Evolutionary conservation across 2,113 vertebrate species (phyloP), one percentile per base, ranked within the genome.

Genomic region (Ploceus nigricollis): DNA sequence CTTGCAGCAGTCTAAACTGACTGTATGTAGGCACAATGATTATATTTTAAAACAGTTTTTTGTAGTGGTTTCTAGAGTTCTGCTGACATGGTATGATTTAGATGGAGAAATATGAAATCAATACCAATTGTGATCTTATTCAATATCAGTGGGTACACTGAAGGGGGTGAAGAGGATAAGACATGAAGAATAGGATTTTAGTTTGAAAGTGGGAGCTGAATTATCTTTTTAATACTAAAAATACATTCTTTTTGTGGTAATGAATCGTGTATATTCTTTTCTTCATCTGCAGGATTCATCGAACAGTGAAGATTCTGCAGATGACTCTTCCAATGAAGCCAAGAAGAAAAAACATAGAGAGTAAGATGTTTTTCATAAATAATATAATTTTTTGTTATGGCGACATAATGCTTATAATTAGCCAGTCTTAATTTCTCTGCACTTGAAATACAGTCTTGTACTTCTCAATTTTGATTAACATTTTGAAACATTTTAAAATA

Each of bases 291-390:
- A 99, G 99, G 98, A 99, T 93, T 99, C 99, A 27, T 99, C 98
- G 3, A 99, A 98, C 93, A 99, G 98, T 87, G 99, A 99, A 93
- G 98, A 99, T 80, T 99, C 99, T 4, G 98, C 98, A 82, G 97
- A 98, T 84, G 98, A 98, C 45, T 98, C 98, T 73, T 98, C 98
- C 6, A 97, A 86, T 94, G 97, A 98, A n/a, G 68, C 94, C 72
- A 98, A 98, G 91, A 98, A 98, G 90, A 98, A 98, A 95, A 99
- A 98, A 73, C 99, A 98, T 97, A 99, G 97, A 98, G 99, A 99
- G 98, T 99, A 98, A 97, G 98, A 96, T 89, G 50, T 93, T 69
- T 93, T 57, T 93, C 40, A 83, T 82, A 61, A 85, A 70, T 61
- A 75, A 57, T 61, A 61, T 69, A 54, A 12, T 54, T 86, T 94